Evolutionary conservation across 2,888 invertebrate genomes (phyloP), one percentile per base, ranked within the genome.

Genomic region (Byasa hedistus): DNA sequence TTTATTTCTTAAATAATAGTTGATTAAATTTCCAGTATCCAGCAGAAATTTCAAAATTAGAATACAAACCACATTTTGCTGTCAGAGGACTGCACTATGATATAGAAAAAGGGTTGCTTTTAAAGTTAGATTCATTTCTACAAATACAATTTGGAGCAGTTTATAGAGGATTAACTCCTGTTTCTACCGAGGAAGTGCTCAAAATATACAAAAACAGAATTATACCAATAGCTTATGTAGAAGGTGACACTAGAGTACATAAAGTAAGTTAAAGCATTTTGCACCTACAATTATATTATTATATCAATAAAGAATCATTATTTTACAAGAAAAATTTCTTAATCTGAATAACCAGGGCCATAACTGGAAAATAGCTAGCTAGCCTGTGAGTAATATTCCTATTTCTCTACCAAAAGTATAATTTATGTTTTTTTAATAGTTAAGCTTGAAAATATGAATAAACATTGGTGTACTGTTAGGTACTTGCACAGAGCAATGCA

Each of bases 51-150:
- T 86, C 93, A 59, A 92, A 95, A 67, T 89, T 98, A 64, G 95
- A 97, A 75, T 99, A 98, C 84, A 95, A 96, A 79, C 97, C 98
- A n/a, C 94, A 96, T 71, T 99, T 98, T 93, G 98, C 98, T 21
- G 97, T 99, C 1, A 94, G 99, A 70, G 99, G 99, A 48, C 93
- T 99, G n/a, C 99, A 99, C 88, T 99, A 98, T 92, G 99, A 99
- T 83, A 97, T 98, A 79, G 96, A 97, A 85, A 98, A 98, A 88
- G 98, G 99, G 3, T 90, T 98, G 19, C 92, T 99, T 27, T 92
- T 99, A 75, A 99, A 99, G 85, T 92, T 99, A 75, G 99, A 99
- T 88, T 97, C 98, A 2, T 99, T 98, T 85, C 93, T 98, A 73
- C 98, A 99, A 94, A 98, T 99, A 73, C 99, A 99, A 85, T 94